These are phyloP conservation scores for Rhincodon typus DNA, from an alignment of 2,797 vertebrate species.

Conservation along the genomic window DNA sequence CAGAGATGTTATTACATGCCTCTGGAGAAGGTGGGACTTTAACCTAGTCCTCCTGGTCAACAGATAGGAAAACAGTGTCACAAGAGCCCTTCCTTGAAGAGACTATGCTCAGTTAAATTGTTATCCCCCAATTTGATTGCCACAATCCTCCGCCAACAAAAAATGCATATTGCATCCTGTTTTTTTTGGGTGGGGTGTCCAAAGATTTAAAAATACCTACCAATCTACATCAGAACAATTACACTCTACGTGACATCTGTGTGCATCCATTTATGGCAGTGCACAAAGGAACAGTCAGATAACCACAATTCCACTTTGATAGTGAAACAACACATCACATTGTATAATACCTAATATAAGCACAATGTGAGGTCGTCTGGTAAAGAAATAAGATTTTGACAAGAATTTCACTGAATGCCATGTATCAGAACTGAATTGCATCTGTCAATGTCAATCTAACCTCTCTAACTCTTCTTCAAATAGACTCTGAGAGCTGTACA, in stretches of 20 bases:
- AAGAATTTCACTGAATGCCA: neutral
- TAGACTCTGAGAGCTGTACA: neutral
- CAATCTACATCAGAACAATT: neutral
- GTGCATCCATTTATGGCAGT: neutral
- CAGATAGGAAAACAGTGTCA: too few species aligned
- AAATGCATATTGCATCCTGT: neutral
- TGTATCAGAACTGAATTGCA: neutral
- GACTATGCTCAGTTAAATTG: neutral
- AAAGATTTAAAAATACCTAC: neutral
- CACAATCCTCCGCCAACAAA: neutral
- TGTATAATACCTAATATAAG: neutral
- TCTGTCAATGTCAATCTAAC: neutral
- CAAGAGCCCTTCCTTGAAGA: neutral
- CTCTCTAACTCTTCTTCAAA: neutral
- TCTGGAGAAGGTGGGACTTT: too few species aligned
- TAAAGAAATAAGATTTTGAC: neutral
- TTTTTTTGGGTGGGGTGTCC: neutral
- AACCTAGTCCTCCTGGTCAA: too few species aligned
- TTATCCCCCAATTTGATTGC: neutral
- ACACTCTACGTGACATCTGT: neutral
- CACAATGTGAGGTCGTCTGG: neutral
- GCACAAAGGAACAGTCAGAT: neutral
- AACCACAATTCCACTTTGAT: neutral
- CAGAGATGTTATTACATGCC: too few species aligned
- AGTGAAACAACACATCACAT: neutral